Evolutionary conservation across 1,140 invertebrate genomes (phyloP), one percentile per base, ranked within the genome.

Genomic region (Bombus cullumanus): DNA sequence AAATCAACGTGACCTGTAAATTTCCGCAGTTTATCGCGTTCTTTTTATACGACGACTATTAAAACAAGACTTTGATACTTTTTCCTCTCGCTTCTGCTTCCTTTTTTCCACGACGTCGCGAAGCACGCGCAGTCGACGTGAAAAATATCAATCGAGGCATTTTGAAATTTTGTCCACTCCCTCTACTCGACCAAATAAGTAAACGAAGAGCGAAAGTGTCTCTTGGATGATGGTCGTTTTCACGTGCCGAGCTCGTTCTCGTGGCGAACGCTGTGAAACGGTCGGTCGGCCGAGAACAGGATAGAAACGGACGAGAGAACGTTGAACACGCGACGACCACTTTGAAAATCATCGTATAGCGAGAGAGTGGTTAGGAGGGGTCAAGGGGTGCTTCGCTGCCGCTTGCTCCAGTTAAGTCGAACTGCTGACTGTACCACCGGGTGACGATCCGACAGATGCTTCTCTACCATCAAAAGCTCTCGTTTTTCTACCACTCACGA

Each of bases 321-420:
- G 72, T 81, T 71, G 66, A 86, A 78, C 64, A 80, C 34, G 47
- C 66, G 83, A 73, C 57, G 71, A 80, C 64, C 81, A 83, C 81
- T 89, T 53, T 62, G 66, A 10, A 71, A 66, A 81, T 69, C 72
- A 78, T 81, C 81, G 75, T 81, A 68, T 43, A 87, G 72, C 71
- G 81, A 72, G 83, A 88, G 81, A 83, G 80, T 85, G 83, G 80
- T 72, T 76, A 68, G 86, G 76, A 85, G 71, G 81, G 85, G 85
- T 90, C 86, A 89, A 90, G 89, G 77, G 74, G 77, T 74, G 76
- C 88, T 88, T 31, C 83, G 66, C 59, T 41, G 66, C 79, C 62
- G 77, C 88, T 90, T 69, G 89, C 82, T 82, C 83, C 68, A 89
- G 83, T 88, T 87, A 78, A 64, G 72, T 72, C 59, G 68, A 75